Conservation (phyloP, 2,888 invertebrate genomes). For the Exocentrus adspersus region DNA sequence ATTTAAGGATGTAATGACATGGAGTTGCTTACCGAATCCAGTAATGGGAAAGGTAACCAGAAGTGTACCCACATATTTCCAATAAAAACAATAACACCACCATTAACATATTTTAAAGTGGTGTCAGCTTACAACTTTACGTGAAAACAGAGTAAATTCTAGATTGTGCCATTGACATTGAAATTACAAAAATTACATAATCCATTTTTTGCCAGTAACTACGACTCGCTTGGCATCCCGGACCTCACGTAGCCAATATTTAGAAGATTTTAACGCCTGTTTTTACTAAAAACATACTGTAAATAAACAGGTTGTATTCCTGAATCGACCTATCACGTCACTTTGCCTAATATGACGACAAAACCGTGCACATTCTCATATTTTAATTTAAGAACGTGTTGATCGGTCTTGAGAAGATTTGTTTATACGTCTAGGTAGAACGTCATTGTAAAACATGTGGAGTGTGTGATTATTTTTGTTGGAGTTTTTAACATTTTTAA, state of each 20-base stretch:
- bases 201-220: no score
- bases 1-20: not conserved
- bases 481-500: not conserved
- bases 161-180: no score
- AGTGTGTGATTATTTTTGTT: constrained; percentile 28
- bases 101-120: no score
- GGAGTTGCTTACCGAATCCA: no score
- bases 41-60: no score
- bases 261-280: constrained; percentile 22
- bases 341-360: constrained; percentile 19
- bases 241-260: constrained; percentile 3
- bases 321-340: constrained; percentile 23
- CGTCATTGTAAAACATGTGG: constrained; percentile 31
- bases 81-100: no score
- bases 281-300: constrained; percentile 12
- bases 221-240: constrained; percentile 15
- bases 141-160: no score
- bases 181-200: no score
- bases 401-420: constrained; percentile 19
- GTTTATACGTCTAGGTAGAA: constrained; percentile 29
- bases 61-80: no score
- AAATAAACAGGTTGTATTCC: constrained; percentile 23
- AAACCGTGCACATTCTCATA: constrained; percentile 22
- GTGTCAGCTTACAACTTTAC: no score
- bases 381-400: constrained; percentile 21